Percentiles rank a stretch among this genome's conserved stretches.
Conservation (phyloP, 2,888 invertebrate species). For the Trachelus troglodyta region DNA sequence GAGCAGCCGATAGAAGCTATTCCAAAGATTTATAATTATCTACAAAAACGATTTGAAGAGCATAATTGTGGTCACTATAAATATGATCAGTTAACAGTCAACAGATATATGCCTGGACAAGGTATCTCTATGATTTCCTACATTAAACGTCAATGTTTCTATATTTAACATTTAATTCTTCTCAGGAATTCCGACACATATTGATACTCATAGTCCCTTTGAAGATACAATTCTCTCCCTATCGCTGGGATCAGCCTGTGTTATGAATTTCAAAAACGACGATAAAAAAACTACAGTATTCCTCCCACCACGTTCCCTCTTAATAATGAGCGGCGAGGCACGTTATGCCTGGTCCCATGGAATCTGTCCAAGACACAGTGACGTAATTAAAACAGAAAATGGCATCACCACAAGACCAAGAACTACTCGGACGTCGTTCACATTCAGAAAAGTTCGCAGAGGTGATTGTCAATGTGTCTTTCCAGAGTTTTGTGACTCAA, state of each 20-base stretch:
- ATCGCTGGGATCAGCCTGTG: conserved; percentile 82
- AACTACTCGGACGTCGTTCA: conserved; percentile 81
- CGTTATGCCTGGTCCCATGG: conserved; percentile 90
- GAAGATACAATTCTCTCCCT: conserved; percentile 88
- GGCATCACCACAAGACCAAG: conserved; percentile 71
- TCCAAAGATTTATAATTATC: conserved; percentile 76
- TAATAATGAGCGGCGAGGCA: conserved; percentile 84
- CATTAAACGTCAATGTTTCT: background rate
- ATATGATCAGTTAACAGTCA: conserved; percentile 89
- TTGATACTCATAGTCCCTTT: conserved; percentile 96
- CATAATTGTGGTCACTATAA: conserved; percentile 63
- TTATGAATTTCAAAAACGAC: conserved; percentile 89
- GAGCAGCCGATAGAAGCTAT: conserved; percentile 76
- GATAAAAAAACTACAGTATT: conserved; percentile 72
- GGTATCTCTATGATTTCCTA: conserved; percentile 66
- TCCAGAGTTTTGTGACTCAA: conserved; percentile 77
- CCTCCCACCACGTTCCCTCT: conserved; percentile 78
- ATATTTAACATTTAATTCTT: conserved; percentile 27
- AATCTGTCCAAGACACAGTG: conserved; percentile 86
- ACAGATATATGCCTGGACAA: conserved; percentile 86
- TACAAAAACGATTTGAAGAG: conserved; percentile 72
- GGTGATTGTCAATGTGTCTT: conserved; percentile 75
- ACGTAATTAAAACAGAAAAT: conserved; percentile 73
- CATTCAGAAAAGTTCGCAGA: conserved; percentile 78
- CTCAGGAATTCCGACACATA: conserved; percentile 92